A percentile compares a stretch with the other conserved stretches of the same genome.
phyloP scores from a whole-genome alignment of 1,140 invertebrate genomes.

The Andrena cerasifolii region DNA sequence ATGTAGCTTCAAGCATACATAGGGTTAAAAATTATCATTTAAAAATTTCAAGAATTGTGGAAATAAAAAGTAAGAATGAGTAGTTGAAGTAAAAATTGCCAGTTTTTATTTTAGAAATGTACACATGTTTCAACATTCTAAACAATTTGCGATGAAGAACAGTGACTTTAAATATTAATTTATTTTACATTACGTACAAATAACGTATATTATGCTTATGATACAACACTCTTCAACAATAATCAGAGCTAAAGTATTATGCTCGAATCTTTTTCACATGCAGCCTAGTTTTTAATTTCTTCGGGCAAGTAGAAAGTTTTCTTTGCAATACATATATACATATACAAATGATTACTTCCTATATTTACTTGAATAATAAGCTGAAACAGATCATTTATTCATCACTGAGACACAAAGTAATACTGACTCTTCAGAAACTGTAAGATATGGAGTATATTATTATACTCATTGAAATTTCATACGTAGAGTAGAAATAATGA shows the following conservation, averaged over 20 bases:
- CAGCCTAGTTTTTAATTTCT: constrained; percentile 10
- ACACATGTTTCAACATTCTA: constrained; percentile 31
- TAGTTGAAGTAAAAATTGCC: constrained; percentile 1
- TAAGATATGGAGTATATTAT: constrained; percentile 47
- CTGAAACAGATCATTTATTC: constrained; percentile 77
- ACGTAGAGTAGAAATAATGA: not conserved
- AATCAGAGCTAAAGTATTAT: constrained; percentile 4
- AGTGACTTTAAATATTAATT: constrained; percentile 40
- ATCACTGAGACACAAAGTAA: constrained; percentile 46
- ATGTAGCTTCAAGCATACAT: no score
- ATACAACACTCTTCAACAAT: constrained; percentile 54
- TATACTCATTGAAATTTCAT: constrained; percentile 21
- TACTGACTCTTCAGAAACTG: constrained; percentile 17
- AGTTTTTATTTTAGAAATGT: constrained; percentile 22
- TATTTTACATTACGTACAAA: constrained; percentile 53
- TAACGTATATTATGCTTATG: constrained; percentile 41
- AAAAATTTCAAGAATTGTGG: no score
- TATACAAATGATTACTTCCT: constrained; percentile 45
- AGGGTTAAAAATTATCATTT: no score
- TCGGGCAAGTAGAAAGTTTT: constrained; percentile 26
- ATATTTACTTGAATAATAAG: constrained; percentile 85
- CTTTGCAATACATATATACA: constrained; percentile 38
- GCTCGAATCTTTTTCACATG: constrained; percentile 22
- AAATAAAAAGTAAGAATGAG: not conserved
- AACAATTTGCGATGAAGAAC: constrained; percentile 25